Conservation (phyloP, 2,888 invertebrate genomes). For the Oconnorella tubifera region DNA sequence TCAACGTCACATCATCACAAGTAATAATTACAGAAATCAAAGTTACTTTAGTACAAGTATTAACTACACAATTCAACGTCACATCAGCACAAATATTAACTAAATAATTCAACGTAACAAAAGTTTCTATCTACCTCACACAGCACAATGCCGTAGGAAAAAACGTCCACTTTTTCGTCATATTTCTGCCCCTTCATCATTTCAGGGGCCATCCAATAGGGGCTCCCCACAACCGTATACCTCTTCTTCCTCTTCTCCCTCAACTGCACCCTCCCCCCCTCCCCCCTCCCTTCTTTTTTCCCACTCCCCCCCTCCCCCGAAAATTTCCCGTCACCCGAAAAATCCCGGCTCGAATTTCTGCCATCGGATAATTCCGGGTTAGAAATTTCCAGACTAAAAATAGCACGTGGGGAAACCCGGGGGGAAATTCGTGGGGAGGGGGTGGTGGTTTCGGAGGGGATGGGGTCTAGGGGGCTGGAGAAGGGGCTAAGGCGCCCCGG, state of each 20-base stretch:
- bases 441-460: neutral
- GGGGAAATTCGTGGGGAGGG: neutral
- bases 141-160: conserved; percentile 89
- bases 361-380: too few species aligned
- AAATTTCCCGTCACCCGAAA: neutral
- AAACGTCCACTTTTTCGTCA: conserved; percentile 93
- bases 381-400: neutral
- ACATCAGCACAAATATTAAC: too few species aligned
- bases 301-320: neutral
- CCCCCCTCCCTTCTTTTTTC: neutral
- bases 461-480: neutral
- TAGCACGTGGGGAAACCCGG: neutral
- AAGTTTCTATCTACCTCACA: too few species aligned
- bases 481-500: neutral
- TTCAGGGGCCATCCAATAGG: conserved; percentile 98
- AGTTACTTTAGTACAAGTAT: neutral
- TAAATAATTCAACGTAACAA: too few species aligned
- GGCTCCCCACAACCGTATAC: conserved; percentile 93
- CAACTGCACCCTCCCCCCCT: conserved; percentile 4
- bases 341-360: neutral
- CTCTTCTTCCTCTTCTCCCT: conserved; percentile 69
- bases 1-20: neutral
- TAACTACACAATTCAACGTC: neutral
- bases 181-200: conserved; percentile 96
- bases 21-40: neutral